phyloP scores from a whole-genome alignment of 2,113 vertebrate species.

The Mugil cephalus region DNA sequence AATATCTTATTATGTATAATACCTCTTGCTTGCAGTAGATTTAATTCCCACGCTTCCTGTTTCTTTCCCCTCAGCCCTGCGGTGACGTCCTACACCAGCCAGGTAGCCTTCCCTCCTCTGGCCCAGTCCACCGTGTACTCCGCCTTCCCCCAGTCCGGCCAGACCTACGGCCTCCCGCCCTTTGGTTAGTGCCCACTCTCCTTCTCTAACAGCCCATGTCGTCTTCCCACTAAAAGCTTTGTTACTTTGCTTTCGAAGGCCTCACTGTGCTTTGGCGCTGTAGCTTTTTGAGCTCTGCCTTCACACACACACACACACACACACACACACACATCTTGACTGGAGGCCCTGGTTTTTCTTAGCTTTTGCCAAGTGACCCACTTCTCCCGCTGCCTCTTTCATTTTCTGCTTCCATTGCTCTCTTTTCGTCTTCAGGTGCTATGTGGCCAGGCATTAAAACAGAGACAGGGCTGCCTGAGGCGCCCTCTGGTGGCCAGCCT shows the following conservation, averaged over 20 bases:
- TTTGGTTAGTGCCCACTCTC: constrained; percentile 88
- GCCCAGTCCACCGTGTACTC: constrained; percentile 92
- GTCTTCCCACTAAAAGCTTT: constrained; percentile 56
- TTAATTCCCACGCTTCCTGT: no score
- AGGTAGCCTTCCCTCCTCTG: constrained; percentile 90
- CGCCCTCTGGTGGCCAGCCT: constrained; percentile 95
- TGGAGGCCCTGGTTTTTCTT: constrained; percentile 40
- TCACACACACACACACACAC: constrained; percentile 35
- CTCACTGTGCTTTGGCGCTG: constrained; percentile 59
- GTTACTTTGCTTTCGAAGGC: constrained; percentile 43
- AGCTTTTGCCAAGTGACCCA: constrained; percentile 13
- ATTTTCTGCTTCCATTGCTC: constrained; percentile 73
- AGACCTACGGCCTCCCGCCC: constrained; percentile 96
- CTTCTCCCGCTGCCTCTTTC: constrained; percentile 44
- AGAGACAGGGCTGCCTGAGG: constrained; percentile 95
- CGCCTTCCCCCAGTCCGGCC: constrained; percentile 92
- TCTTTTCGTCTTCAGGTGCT: constrained; percentile 88
- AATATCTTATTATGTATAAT: background rate
- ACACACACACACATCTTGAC: constrained; percentile 46
- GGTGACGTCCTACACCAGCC: constrained; percentile 88
- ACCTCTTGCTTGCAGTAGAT: background rate
- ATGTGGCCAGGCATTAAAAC: constrained; percentile 99
- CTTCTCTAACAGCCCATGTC: rapidly evolving
- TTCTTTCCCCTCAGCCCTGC: constrained; percentile 81
- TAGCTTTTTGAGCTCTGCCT: constrained; percentile 51